Evolutionary conservation across 2,888 invertebrate genomes (phyloP), one percentile per base, ranked within the genome.

Genomic region (Amphipoea oculea): DNA sequence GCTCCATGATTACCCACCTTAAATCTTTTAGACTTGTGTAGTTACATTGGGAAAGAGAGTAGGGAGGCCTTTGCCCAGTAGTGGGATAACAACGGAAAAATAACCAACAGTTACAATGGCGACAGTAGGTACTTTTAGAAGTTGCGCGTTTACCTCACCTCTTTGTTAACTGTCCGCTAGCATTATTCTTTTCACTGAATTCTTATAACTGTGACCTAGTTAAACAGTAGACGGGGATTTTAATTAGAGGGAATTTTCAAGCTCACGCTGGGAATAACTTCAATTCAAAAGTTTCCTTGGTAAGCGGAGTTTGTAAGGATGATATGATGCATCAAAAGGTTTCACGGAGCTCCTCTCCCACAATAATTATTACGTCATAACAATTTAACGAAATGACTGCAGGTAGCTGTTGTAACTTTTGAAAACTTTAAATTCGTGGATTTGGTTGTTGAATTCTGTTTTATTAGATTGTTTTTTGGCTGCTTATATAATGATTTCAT

Each of bases 181-280:
- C 57, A 48, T 77, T 71, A 68, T 83, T 82, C 76, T 81, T 76
- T 83, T 80, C 83, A 81, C 57, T 62, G 29, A 45, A 68, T 80
- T 80, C 54, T 42, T 81, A 72, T 70, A 71, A 48, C 82, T 78
- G 81, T 75, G 81, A 83, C 86, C 81, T 79, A 83, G 82, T 83
- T 83, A n/a, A 29, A 68, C 79, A 77, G 78, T 77, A 78, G 69
- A 65, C 69, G 72, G 81, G 68, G 73, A 83, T 87, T 90, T 90
- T 91, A 90, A 91, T 91, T 90, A 91, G 83, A 90, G 85, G 76
- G 80, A 84, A 86, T 83, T 86, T 87, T 70, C 77, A 82, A 84
- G 80, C 83, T 82, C 84, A 73, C 77, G 79, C 79, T 81, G 76
- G 83, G 84, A 84, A 82, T 84, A 87, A 84, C 83, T 84, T 81